Evolutionary conservation across 2,797 vertebrate genomes (phyloP).

Genomic region (Sciaenops ocellatus): DNA sequence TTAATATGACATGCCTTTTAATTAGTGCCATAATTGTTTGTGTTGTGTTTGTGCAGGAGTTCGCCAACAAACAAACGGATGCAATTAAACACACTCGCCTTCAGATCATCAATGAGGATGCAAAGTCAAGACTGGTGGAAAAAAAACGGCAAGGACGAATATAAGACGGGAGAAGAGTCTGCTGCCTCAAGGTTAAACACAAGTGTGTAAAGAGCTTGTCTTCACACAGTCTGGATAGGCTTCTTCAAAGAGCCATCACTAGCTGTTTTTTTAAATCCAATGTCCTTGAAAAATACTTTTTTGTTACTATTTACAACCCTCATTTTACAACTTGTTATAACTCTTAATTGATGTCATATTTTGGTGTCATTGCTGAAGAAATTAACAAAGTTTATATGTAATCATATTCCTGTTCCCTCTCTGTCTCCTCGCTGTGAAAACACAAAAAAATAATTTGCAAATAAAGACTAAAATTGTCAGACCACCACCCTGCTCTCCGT

Average conservation of each 20-base stretch:
- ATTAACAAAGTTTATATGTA: not conserved
- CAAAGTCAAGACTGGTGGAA: constrained; percentile 72
- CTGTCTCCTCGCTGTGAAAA: constrained; percentile 4
- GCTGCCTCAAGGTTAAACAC: constrained; percentile 66
- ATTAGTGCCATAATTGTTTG: constrained; percentile 84
- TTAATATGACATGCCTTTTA: constrained; percentile 82
- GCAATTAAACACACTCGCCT: constrained; percentile 80
- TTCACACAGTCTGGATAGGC: constrained; percentile 33
- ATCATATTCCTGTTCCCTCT: not conserved
- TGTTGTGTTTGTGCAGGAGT: constrained; percentile 84
- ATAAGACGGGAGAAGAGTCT: constrained; percentile 49
- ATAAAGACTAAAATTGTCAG: constrained; percentile 52
- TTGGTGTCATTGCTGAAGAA: constrained; percentile 4
- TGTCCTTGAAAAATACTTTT: not conserved
- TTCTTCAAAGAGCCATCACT: constrained; percentile 25
- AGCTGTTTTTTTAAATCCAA: not conserved
- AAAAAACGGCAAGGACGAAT: constrained; percentile 67
- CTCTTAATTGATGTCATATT: constrained; percentile 22
- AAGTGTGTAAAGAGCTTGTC: constrained; percentile 42
- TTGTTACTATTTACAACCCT: not conserved
- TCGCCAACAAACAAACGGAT: constrained; percentile 81
- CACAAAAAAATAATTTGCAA: constrained; percentile 32
- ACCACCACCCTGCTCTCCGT: constrained; percentile 3
- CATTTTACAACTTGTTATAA: constrained; percentile 8
- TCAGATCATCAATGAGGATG: constrained; percentile 78